A percentile compares a stretch with the other conserved stretches of the same genome.
Evolutionary conservation across 2,113 vertebrate species (phyloP).

Genomic region (Regulus satrapa): DNA sequence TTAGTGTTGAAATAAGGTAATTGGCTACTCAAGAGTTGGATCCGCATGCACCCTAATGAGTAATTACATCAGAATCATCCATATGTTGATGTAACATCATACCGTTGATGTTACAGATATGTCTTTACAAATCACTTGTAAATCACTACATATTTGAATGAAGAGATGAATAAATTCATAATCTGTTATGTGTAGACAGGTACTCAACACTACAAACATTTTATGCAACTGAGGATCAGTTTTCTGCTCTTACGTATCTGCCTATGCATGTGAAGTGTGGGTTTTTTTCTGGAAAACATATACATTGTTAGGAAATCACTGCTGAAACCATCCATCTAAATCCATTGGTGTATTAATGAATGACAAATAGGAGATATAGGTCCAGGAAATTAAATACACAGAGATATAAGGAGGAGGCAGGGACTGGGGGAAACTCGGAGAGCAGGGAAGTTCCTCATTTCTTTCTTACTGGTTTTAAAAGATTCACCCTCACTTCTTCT

Average conservation of each 20-base stretch:
- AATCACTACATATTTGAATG: neutral
- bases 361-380: neutral
- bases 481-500: neutral
- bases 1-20: neutral
- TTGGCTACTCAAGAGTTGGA: neutral
- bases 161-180: neutral
- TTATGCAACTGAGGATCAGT: neutral
- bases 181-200: neutral
- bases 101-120: neutral
- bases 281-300: neutral
- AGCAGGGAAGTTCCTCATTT: neutral
- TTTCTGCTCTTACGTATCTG: neutral
- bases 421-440: neutral
- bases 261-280: neutral
- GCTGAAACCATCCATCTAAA: neutral
- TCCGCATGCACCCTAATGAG: neutral
- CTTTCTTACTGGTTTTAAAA: neutral
- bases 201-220: neutral
- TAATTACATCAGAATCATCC: neutral
- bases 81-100: neutral
- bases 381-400: neutral
- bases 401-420: accelerated
- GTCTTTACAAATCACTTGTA: neutral
- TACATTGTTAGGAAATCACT: neutral
- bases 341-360: neutral